Percentiles rank a stretch among this genome's conserved stretches.
Evolutionary conservation across 2,888 invertebrate genomes (phyloP).

Genomic region (Cataglyphis livida): DNA sequence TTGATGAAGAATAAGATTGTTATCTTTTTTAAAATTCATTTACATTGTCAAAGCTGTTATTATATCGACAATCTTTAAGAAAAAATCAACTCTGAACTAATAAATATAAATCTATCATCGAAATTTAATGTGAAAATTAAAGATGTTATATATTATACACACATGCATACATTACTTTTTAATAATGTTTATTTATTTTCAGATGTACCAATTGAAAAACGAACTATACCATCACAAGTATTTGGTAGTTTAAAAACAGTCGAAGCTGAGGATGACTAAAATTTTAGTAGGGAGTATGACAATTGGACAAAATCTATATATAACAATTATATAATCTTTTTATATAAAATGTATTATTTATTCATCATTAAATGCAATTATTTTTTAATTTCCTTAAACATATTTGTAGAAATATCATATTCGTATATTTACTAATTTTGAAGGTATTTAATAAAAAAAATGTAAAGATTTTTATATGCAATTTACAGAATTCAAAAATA

Average conservation of each 20-base stretch:
- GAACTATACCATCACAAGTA: slow-evolving; percentile 95
- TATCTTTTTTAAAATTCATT: slow-evolving; percentile 14
- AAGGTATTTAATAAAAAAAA: background rate
- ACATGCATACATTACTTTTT: background rate
- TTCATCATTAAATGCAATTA: background rate
- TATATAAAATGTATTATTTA: slow-evolving; percentile 2
- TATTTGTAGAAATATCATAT: background rate
- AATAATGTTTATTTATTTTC: slow-evolving; percentile 66
- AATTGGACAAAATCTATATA: background rate
- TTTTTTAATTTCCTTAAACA: background rate
- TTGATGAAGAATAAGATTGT: background rate
- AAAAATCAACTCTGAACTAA: background rate
- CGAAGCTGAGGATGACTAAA: slow-evolving; percentile 65
- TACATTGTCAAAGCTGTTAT: background rate
- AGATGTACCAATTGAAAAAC: slow-evolving; percentile 93
- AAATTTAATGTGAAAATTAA: background rate
- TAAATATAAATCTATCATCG: background rate
- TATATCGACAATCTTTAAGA: background rate
- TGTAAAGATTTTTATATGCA: background rate
- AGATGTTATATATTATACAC: background rate
- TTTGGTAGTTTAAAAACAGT: slow-evolving; percentile 92
- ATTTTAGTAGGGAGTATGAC: background rate
- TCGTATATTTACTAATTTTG: background rate
- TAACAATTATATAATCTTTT: background rate
- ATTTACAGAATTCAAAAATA: background rate